Percentiles rank a stretch among this genome's conserved stretches.
Evolutionary conservation across 2,797 vertebrate genomes (phyloP).

Genomic region (Balearica regulorum): DNA sequence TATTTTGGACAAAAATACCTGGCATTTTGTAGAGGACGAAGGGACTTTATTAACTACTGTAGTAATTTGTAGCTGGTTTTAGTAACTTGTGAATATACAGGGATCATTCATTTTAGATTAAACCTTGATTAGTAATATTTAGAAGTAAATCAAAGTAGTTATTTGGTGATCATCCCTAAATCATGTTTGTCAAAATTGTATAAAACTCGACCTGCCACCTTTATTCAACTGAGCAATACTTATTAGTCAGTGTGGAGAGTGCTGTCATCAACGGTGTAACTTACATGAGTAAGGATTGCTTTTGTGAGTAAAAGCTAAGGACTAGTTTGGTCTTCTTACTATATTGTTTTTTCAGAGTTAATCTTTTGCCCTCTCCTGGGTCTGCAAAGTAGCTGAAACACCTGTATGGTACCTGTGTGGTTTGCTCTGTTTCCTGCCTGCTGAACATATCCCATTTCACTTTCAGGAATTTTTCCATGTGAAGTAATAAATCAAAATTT

Average conservation of each 20-base stretch:
- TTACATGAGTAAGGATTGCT: background rate
- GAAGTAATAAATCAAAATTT: constrained; percentile 5
- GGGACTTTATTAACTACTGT: background rate
- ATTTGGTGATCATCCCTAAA: background rate
- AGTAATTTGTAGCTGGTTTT: background rate
- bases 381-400: background rate
- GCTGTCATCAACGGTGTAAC: background rate
- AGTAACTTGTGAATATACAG: background rate
- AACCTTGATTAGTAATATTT: background rate
- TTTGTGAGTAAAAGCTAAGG: background rate
- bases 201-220: background rate
- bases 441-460: background rate
- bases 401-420: background rate
- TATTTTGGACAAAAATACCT: background rate
- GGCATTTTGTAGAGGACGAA: background rate
- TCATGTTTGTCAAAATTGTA: background rate
- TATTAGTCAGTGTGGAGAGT: background rate
- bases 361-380: background rate
- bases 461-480: background rate
- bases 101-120: background rate
- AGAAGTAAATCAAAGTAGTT: background rate
- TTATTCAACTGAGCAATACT: background rate
- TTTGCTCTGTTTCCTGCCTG: background rate
- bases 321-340: background rate
- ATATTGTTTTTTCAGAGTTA: background rate